Evolutionary conservation across 2,113 vertebrate species (phyloP), one percentile per base, ranked within the genome.

Genomic region (Petrocephalus microphthalmus): DNA sequence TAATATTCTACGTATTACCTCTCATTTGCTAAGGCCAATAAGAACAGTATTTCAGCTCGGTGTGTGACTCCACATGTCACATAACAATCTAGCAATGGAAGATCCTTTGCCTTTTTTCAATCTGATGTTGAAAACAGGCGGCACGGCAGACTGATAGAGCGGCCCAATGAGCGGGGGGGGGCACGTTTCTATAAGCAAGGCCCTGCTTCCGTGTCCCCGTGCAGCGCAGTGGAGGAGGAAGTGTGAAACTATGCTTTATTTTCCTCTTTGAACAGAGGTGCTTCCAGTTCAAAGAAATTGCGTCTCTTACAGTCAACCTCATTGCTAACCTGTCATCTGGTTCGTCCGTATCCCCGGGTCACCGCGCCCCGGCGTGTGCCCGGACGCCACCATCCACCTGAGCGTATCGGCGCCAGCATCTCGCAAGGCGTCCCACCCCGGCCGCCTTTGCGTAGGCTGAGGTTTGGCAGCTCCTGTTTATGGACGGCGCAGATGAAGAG

Each of bases 381-480:
- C 29, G 86, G 4, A 7, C 42, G n/a, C 33, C 74, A 54, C 57
- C 71, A 19, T 7, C 88, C 91, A 91, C 88, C 89, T 89, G 83
- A 49, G 82, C 90, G 89, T 93, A 90, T 82, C 86, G 92, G 92
- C 91, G 90, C 57, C 57, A 89, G 5, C 89, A 90, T 90, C 90
- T 93, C 90, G 90, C 88, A 51, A 60, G 90, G 37, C 87, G 86
- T 67, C 88, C 74, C 87, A 91, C 91, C 91, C 90, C 92, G 92
- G 86, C 49, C 88, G 85, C 86, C 88, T 84, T 89, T 93, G 91
- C 92, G 93, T 88, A 91, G 91, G 60, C 88, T 94, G 94, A 37
- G 94, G 93, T 93, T 91, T 91, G 71, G 87, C 90, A 89, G 52
- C 88, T 85, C 83, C 56, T 89, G 85, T 89, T 87, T 56, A 51